phyloP scores from a whole-genome alignment of 1,140 invertebrate genomes.

The Ostrea denselamellosa region DNA sequence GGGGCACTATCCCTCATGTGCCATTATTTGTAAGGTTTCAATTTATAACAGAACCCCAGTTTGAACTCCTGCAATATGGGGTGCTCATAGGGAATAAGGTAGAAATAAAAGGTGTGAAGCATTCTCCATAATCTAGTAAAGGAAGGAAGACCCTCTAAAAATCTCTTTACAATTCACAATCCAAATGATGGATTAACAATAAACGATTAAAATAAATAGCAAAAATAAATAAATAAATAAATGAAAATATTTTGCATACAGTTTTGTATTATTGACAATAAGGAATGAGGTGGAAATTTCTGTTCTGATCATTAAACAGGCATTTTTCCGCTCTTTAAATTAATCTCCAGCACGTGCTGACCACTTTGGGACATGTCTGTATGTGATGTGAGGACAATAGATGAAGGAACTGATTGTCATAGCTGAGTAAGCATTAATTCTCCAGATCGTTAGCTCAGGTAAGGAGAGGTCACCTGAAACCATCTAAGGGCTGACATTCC shows the following conservation, averaged over 20 bases:
- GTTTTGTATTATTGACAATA: background rate
- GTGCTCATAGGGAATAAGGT: conserved; percentile 3
- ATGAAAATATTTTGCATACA: background rate
- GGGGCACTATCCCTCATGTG: conserved; percentile 12
- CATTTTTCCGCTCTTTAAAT: conserved; percentile 21
- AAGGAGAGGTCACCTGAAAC: background rate
- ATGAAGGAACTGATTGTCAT: conserved; percentile 3
- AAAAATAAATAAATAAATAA: background rate
- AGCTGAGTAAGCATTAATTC: conserved; percentile 6
- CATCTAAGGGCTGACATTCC: background rate
- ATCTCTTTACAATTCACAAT: background rate
- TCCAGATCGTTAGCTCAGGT: conserved; percentile 17
- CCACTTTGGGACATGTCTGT: background rate
- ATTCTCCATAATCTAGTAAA: background rate
- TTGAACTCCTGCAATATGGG: conserved; percentile 18
- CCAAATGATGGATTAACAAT: background rate
- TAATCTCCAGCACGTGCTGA: background rate
- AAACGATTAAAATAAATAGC: background rate
- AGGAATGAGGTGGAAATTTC: background rate
- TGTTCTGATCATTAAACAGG: conserved; percentile 5
- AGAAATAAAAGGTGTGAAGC: background rate
- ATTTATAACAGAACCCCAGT: conserved; percentile 26
- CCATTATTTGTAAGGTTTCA: conserved; percentile 36
- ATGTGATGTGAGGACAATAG: background rate
- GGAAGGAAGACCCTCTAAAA: background rate